Base-by-base conservation (phyloP, 2,113 vertebrate genomes). In the Phrynosoma blainvillii region DNA sequence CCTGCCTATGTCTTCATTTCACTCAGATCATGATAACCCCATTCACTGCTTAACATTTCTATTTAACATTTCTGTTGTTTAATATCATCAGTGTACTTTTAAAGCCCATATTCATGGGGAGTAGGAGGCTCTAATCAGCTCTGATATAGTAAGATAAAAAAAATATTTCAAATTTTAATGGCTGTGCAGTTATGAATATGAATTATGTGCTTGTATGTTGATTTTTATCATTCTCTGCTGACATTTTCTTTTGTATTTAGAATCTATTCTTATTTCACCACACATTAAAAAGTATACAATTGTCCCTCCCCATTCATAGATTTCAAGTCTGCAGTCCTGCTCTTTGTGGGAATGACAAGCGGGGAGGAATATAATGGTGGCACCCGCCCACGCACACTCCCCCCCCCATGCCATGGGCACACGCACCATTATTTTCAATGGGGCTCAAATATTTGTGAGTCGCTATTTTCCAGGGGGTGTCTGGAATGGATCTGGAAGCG, bases 231-330 rank as follows among this genome's bases (percentile, higher is more conserved):
- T 71, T 79, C 40, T n/a, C 0, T 20, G 47, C 4, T n/a, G 20
- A 47, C 25, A 82, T 84, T 90, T 70, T 84, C 1, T 2, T n/a
- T 73, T 70, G 77, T 71, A 5, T 76, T 86, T 88, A 85, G 47
- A n/a, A 84, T 74, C 14, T 74, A 75, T 70, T 81, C 8, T 83
- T 91, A 78, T 90, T 90, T 86, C n/a, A 54, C 68, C 82, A n/a
- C 18, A 76, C 18, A 85, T 47, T 82, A 87, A 82, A 42, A 91
- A n/a, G 4, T 36, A 36, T 36, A 36, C 36, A 36, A 36, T 36
- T 36, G 36, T 36, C 36, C 36, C 36, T 36, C 36, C 36, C 36
- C 36, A 36, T 36, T 1, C 36, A 36, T 2, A 36, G 36, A 36
- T 2, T 36, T 36, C 36, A 36, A 36, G 36, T 36, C 36, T 36